Evolutionary conservation across 2,797 vertebrate species (phyloP).

Genomic region (Ceryle rudis): DNA sequence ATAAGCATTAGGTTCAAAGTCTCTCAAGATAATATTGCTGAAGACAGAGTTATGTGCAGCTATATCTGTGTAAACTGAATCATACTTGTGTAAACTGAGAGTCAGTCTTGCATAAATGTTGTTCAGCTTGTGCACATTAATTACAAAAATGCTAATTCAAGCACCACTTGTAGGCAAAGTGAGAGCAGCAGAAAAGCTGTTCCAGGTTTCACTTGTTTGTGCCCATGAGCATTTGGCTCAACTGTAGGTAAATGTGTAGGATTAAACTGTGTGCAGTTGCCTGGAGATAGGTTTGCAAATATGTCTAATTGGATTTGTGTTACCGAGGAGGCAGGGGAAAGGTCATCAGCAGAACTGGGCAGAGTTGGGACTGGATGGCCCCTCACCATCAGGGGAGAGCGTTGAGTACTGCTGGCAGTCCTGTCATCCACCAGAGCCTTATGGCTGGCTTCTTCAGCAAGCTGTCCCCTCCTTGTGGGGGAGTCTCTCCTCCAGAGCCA

Average conservation of each 20-base stretch:
- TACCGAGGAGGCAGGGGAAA: not conserved
- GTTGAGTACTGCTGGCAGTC: not conserved
- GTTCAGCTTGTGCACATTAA: not conserved
- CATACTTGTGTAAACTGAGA: not conserved
- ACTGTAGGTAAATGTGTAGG: not conserved
- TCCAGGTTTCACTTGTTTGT: not conserved
- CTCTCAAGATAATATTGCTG: not conserved
- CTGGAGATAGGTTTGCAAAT: not conserved
- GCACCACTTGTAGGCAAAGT: not conserved
- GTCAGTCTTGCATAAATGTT: not conserved
- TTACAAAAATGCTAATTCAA: not conserved
- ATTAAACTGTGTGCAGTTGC: not conserved
- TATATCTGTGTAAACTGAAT: not conserved
- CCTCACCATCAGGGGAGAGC: accelerated
- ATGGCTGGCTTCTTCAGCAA: not conserved
- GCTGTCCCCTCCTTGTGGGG: not conserved
- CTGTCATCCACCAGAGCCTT: not conserved
- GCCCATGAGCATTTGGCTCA: not conserved
- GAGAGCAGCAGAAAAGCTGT: not conserved
- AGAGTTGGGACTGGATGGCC: not conserved
- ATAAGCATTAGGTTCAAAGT: not conserved
- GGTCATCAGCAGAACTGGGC: not conserved
- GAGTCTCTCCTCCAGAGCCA: not conserved
- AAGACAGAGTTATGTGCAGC: not conserved
- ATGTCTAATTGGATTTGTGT: not conserved